These are phyloP conservation scores for Gymnoscopelus braueri DNA, from an alignment of 2,797 vertebrate species.

Conservation along the genomic window DNA sequence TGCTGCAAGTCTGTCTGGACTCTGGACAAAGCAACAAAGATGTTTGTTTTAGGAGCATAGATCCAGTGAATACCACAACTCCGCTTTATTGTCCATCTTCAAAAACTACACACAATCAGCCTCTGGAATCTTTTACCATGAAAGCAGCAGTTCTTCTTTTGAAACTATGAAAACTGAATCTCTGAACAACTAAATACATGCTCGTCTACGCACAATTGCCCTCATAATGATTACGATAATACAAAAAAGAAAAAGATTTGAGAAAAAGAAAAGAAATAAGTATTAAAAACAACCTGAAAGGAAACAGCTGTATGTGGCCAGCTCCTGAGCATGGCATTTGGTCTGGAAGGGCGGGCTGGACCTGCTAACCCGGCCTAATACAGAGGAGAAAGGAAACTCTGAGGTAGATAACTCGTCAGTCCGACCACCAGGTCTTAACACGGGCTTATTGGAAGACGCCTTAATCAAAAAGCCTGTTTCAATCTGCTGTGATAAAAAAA, in stretches of 20 bases:
- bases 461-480: slow-evolving; percentile 82
- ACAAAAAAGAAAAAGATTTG: slow-evolving; percentile 77
- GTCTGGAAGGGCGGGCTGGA: slow-evolving; percentile 97
- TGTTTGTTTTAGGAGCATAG: slow-evolving; percentile 83
- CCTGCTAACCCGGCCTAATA: slow-evolving; percentile 95
- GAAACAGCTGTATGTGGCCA: slow-evolving; percentile 87
- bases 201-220: slow-evolving; percentile 81
- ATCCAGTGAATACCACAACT: slow-evolving; percentile 89
- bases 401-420: slow-evolving; percentile 99
- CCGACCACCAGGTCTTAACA: slow-evolving; percentile 93
- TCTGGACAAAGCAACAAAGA: slow-evolving; percentile 85
- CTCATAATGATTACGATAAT: slow-evolving; percentile 75
- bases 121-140: slow-evolving; percentile 87
- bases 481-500: slow-evolving; percentile 80
- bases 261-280: slow-evolving; percentile 80
- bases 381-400: slow-evolving; percentile 94
- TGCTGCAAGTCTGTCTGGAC: slow-evolving; percentile 82
- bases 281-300: slow-evolving; percentile 73
- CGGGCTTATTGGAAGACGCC: slow-evolving; percentile 92
- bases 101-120: slow-evolving; percentile 69
- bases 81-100: slow-evolving; percentile 71
- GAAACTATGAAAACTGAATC: slow-evolving; percentile 88
- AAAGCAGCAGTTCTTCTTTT: slow-evolving; percentile 89
- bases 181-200: slow-evolving; percentile 71
- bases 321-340: slow-evolving; percentile 98